These are phyloP conservation scores for Scylla paramamosain DNA, from an alignment of 1,140 invertebrate genomes.

Conservation along the genomic window DNA sequence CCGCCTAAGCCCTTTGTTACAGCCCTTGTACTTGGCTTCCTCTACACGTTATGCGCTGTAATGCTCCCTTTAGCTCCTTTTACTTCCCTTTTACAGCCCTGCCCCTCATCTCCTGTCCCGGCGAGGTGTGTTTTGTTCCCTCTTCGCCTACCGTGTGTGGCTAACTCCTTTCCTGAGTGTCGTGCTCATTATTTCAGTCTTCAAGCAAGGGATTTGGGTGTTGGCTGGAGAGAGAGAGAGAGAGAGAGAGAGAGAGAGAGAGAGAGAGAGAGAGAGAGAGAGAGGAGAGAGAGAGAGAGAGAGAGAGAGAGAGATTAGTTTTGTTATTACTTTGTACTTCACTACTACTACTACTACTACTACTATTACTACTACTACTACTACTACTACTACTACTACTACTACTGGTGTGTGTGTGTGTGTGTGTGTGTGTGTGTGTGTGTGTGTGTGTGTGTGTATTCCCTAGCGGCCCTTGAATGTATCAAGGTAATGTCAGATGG, in stretches of 20 bases:
- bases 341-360: background rate
- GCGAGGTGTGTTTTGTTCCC: background rate
- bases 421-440: slow-evolving; percentile 44
- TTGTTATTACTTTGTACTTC: too few species aligned
- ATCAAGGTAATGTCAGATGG: slow-evolving; percentile 1
- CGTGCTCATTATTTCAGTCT: background rate
- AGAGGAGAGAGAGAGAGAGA: background rate
- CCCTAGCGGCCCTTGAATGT: background rate
- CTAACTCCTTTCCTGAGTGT: background rate
- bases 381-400: too few species aligned
- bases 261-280: background rate
- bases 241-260: too few species aligned
- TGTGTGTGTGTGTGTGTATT: slow-evolving; percentile 30
- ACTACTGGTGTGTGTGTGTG: background rate
- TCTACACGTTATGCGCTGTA: background rate
- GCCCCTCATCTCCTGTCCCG: background rate
- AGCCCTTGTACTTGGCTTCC: background rate
- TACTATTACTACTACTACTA: too few species aligned
- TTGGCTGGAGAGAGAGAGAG: too few species aligned
- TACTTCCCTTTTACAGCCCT: background rate
- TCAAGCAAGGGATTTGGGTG: background rate
- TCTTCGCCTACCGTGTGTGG: background rate
- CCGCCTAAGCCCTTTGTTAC: background rate
- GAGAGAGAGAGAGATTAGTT: too few species aligned
- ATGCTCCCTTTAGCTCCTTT: background rate